Percentiles rank a stretch among this genome's conserved stretches.
phyloP scores from a whole-genome alignment of 2,113 vertebrate genomes.

The Engystomops pustulosus region DNA sequence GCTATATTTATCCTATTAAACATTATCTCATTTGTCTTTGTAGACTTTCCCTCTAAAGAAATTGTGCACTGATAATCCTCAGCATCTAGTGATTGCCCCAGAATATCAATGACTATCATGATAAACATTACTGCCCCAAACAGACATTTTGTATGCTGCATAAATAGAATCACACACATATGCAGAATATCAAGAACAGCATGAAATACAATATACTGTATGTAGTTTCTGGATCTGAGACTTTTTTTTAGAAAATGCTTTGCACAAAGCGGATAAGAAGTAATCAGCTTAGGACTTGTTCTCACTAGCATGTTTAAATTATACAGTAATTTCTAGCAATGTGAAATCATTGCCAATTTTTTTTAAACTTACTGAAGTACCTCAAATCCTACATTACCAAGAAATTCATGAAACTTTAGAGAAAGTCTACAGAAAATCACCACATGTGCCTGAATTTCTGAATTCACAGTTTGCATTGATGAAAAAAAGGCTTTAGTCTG shows the following conservation, averaged over 20 bases:
- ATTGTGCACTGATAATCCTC: conserved; percentile 21
- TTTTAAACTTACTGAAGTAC: not conserved
- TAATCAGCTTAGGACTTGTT: not conserved
- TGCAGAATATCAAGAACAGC: no score
- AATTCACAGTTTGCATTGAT: not conserved
- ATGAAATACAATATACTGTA: no score
- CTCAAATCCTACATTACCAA: not conserved
- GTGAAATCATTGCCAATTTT: not conserved
- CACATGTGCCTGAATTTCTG: not conserved
- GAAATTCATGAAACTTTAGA: not conserved
- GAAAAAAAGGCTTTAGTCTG: no score
- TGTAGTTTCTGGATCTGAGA: no score
- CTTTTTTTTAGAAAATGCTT: no score
- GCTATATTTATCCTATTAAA: conserved; percentile 40
- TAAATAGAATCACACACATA: not conserved
- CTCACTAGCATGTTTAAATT: not conserved
- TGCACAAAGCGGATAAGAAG: no score
- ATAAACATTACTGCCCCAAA: not conserved
- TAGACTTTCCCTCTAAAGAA: conserved; percentile 29
- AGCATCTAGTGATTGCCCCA: not conserved
- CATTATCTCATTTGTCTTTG: conserved; percentile 39
- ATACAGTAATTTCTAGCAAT: not conserved
- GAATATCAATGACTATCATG: conserved; percentile 12
- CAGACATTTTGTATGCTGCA: not conserved
- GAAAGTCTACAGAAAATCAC: not conserved